Evolutionary conservation across 2,888 invertebrate species (phyloP).

Genomic region (Calephelis perditalis): DNA sequence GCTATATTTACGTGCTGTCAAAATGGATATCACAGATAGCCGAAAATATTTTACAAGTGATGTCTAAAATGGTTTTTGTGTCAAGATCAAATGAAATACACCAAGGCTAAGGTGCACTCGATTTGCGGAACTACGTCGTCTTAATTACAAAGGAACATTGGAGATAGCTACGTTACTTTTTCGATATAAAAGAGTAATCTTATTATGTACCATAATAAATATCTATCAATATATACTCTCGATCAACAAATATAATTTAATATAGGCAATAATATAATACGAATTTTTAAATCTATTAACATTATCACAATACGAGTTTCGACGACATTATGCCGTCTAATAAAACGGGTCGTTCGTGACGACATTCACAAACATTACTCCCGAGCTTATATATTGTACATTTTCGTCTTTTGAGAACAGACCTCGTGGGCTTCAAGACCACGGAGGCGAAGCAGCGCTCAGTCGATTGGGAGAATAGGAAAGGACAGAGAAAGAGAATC

Average conservation of each 20-base stretch:
- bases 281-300: slow-evolving; percentile 58
- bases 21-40: too few relatives aligned
- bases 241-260: slow-evolving; percentile 70
- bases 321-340: slow-evolving; percentile 55
- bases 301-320: slow-evolving; percentile 65
- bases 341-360: slow-evolving; percentile 45
- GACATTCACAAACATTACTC: slow-evolving; percentile 43
- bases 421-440: slow-evolving; percentile 20
- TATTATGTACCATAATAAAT: slow-evolving; percentile 60
- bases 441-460: slow-evolving; percentile 8
- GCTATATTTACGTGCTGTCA: too few relatives aligned
- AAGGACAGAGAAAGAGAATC: too few relatives aligned
- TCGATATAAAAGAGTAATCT: slow-evolving; percentile 55
- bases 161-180: slow-evolving; percentile 42
- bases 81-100: too few relatives aligned
- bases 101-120: slow-evolving; percentile 13
- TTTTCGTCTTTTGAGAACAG: slow-evolving; percentile 38
- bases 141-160: slow-evolving; percentile 45
- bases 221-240: slow-evolving; percentile 70
- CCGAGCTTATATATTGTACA: slow-evolving; percentile 41
- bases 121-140: slow-evolving; percentile 37
- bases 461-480: too few relatives aligned
- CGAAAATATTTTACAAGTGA: too few relatives aligned
- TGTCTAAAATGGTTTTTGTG: too few relatives aligned
- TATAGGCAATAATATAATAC: slow-evolving; percentile 63